phyloP scores from a whole-genome alignment of 2,888 invertebrate genomes.

The Pyrrhosoma nymphula region DNA sequence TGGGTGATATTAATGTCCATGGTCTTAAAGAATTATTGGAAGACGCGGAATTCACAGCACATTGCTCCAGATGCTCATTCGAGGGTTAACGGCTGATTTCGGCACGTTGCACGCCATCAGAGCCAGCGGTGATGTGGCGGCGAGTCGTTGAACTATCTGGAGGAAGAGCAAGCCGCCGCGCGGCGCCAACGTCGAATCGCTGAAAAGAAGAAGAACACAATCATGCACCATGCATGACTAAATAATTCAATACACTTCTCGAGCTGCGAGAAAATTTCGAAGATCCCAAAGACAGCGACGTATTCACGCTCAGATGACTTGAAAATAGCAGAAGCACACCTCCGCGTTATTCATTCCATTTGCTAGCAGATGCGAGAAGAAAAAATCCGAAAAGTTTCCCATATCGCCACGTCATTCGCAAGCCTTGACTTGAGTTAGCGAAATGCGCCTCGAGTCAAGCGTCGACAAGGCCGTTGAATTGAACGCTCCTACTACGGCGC shows the following conservation, averaged over 20 bases:
- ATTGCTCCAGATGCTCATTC: background rate
- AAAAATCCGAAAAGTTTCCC: background rate
- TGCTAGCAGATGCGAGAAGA: background rate
- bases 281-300: background rate
- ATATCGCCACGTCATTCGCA: background rate
- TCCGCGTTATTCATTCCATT: slow-evolving; percentile 3
- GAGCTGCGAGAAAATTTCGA: background rate
- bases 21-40: background rate
- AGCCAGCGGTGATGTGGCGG: background rate
- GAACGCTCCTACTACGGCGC: background rate
- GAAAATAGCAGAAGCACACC: background rate
- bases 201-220: background rate
- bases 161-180: background rate
- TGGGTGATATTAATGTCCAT: too few relatives aligned
- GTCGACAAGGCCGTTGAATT: background rate
- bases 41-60: background rate
- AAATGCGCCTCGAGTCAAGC: background rate
- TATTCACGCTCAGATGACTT: background rate
- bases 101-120: background rate
- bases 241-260: background rate
- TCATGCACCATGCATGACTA: background rate
- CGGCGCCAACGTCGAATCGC: background rate
- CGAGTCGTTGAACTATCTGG: background rate
- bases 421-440: background rate
- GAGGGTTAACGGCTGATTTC: background rate